A percentile compares a stretch with the other conserved stretches of the same genome.
These are phyloP conservation scores for Hycleus cichorii DNA, from an alignment of 1,140 invertebrate genomes.

Conservation along the genomic window DNA sequence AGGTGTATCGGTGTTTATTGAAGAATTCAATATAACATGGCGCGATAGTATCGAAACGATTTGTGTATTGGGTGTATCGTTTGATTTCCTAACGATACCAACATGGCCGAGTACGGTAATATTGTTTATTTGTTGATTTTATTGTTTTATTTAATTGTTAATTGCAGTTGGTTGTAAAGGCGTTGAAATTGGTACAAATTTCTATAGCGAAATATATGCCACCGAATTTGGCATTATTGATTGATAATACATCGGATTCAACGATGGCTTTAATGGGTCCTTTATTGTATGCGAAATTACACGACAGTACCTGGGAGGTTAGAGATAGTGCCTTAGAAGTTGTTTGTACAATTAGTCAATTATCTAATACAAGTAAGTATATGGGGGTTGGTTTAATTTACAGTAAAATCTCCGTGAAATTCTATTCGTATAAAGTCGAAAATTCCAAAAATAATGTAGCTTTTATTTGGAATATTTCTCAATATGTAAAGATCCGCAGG, in stretches of 20 bases:
- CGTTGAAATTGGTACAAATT: constrained; percentile 56
- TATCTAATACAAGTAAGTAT: constrained; percentile 60
- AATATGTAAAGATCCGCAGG: too few relatives aligned
- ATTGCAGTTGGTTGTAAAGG: constrained; percentile 54
- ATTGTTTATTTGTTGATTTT: background rate
- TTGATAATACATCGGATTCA: constrained; percentile 55
- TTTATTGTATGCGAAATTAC: constrained; percentile 58
- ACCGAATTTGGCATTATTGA: constrained; percentile 60
- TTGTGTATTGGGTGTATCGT: constrained; percentile 43
- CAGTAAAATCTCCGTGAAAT: too few relatives aligned
- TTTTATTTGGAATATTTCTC: too few relatives aligned
- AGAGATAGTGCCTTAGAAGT: constrained; percentile 64
- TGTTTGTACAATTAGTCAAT: constrained; percentile 55
- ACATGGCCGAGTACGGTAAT: constrained; percentile 40
- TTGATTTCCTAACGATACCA: constrained; percentile 40
- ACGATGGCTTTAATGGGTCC: constrained; percentile 55
- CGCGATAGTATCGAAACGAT: constrained; percentile 62
- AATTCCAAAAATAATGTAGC: too few relatives aligned
- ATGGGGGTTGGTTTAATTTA: too few relatives aligned
- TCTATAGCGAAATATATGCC: constrained; percentile 64
- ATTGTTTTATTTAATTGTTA: background rate
- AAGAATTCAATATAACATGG: constrained; percentile 65
- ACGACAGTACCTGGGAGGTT: constrained; percentile 66
- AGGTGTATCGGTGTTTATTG: constrained; percentile 53
- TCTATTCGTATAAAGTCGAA: too few relatives aligned